These are phyloP conservation scores for Tipula vernalis DNA, from an alignment of 2,888 invertebrate genomes.

Conservation along the genomic window DNA sequence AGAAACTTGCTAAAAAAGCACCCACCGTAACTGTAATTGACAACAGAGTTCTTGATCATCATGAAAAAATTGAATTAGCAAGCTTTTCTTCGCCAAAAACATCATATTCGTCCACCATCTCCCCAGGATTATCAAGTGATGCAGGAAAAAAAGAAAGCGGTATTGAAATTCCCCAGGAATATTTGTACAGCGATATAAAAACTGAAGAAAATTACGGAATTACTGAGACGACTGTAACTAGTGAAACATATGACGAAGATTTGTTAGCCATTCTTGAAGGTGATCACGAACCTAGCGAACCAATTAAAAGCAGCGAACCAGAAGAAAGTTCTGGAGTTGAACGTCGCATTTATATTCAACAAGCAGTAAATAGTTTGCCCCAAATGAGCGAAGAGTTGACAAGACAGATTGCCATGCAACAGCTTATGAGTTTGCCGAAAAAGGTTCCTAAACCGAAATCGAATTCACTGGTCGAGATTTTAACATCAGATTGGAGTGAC, in stretches of 20 bases:
- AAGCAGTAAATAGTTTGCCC: background rate
- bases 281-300: slow-evolving; percentile 39
- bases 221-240: background rate
- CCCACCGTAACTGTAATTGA: background rate
- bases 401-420: slow-evolving; percentile 30
- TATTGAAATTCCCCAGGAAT: slow-evolving; percentile 10
- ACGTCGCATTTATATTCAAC: background rate
- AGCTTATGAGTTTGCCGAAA: slow-evolving; percentile 21
- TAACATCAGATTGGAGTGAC: slow-evolving; percentile 34
- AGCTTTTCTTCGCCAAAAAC: background rate
- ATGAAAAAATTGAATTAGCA: slow-evolving; percentile 1
- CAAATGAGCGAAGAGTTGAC: slow-evolving; percentile 27
- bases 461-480: slow-evolving; percentile 24
- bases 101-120: background rate
- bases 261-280: slow-evolving; percentile 41
- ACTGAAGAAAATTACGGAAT: background rate
- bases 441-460: slow-evolving; percentile 16
- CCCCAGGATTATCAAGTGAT: background rate
- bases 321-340: background rate
- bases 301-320: background rate
- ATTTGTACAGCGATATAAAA: background rate
- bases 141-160: background rate
- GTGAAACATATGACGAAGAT: slow-evolving; percentile 19
- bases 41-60: background rate
- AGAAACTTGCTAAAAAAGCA: background rate